phyloP scores from a whole-genome alignment of 2,888 invertebrate species.

The Melinaea marsaeus region DNA sequence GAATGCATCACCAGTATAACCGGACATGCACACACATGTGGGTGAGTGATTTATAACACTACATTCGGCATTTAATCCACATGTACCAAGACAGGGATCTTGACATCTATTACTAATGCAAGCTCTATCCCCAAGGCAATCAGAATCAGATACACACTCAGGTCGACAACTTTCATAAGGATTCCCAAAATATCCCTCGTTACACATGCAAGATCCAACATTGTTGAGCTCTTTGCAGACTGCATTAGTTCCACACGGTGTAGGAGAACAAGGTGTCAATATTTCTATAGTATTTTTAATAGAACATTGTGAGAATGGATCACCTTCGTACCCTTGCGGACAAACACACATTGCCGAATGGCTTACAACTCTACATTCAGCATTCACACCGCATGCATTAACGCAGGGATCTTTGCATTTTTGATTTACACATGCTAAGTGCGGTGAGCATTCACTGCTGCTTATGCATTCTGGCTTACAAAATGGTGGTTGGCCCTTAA shows the following conservation, averaged over 20 bases:
- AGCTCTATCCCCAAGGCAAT: constrained; percentile 84
- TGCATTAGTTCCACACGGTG: constrained; percentile 85
- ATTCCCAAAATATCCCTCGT: constrained; percentile 84
- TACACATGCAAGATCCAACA: constrained; percentile 83
- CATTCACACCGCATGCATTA: constrained; percentile 83
- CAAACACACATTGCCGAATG: constrained; percentile 90
- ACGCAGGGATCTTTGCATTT: constrained; percentile 87
- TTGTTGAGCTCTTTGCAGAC: constrained; percentile 82
- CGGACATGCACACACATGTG: constrained; percentile 80
- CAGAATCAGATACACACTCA: constrained; percentile 84
- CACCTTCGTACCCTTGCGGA: constrained; percentile 79
- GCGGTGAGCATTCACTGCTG: constrained; percentile 84
- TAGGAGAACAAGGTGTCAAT: constrained; percentile 81
- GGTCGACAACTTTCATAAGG: constrained; percentile 88
- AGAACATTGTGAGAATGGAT: constrained; percentile 80
- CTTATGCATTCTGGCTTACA: constrained; percentile 89
- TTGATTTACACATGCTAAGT: constrained; percentile 84
- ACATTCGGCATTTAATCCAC: constrained; percentile 85
- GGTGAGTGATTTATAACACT: constrained; percentile 84
- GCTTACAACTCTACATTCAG: constrained; percentile 85
- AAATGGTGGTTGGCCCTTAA: constrained; percentile 84
- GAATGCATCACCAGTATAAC: constrained; percentile 81
- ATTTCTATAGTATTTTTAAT: constrained; percentile 69
- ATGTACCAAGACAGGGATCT: constrained; percentile 86
- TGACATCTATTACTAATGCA: constrained; percentile 85